Evolutionary conservation across 2,113 vertebrate genomes (phyloP).

Genomic region (Gymnorhina tibicen): DNA sequence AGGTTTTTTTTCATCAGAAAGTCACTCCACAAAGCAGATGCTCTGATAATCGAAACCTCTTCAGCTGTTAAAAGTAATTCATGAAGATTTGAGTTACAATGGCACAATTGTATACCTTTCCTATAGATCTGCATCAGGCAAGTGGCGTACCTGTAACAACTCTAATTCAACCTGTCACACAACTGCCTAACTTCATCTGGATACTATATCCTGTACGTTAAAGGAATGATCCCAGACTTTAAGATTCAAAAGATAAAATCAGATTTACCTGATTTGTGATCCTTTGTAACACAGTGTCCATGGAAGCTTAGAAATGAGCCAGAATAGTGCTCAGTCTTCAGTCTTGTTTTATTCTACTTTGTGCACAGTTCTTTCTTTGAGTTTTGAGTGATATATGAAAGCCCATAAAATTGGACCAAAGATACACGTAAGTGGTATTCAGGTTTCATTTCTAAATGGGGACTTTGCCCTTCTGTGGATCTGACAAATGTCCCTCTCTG

Average conservation of each 20-base stretch:
- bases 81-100: neutral
- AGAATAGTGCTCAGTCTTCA: neutral
- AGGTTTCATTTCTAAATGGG: constrained; percentile 57
- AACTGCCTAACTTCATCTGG: neutral
- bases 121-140: neutral
- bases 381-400: constrained; percentile 59
- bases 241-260: neutral
- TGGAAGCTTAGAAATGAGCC: neutral
- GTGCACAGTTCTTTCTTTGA: neutral
- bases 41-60: neutral
- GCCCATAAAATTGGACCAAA: constrained; percentile 34
- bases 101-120: neutral
- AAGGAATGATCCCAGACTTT: neutral
- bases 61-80: neutral
- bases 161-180: neutral
- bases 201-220: neutral
- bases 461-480: constrained; percentile 53
- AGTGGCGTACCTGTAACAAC: neutral
- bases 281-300: neutral
- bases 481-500: constrained; percentile 59
- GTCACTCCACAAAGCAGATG: neutral
- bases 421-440: constrained; percentile 48
- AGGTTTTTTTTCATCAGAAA: neutral
- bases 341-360: neutral
- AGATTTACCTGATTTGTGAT: neutral